These are phyloP conservation scores for Hydrozoanthus gracilis DNA, from an alignment of 92 coral and sea anemone genomes.

Conservation along the genomic window DNA sequence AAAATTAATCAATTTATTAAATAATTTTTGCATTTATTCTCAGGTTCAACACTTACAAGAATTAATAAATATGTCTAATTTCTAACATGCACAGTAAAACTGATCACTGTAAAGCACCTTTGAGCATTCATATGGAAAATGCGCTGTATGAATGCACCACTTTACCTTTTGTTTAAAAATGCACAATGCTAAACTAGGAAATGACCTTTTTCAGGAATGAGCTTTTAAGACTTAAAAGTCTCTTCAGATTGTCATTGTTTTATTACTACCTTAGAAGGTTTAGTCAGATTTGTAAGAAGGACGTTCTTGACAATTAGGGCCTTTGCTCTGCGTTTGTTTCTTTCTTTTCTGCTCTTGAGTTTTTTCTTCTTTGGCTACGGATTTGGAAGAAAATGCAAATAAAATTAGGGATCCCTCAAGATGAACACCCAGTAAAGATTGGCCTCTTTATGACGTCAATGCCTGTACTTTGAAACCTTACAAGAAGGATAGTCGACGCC, in stretches of 20 bases:
- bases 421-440: neutral
- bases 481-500: too few species aligned
- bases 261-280: slow-evolving; percentile 46
- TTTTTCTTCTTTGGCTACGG: slow-evolving; percentile 77
- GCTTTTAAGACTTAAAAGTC: neutral
- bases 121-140: too few species aligned
- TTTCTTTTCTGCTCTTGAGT: slow-evolving; percentile 85
- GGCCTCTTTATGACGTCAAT: too few species aligned
- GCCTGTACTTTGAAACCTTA: too few species aligned
- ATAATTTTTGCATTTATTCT: too few species aligned
- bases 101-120: too few species aligned
- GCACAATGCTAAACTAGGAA: neutral
- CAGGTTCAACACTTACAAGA: too few species aligned
- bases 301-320: slow-evolving; percentile 87
- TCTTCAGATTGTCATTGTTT: neutral
- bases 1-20: too few species aligned
- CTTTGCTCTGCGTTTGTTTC: slow-evolving; percentile 91
- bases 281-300: slow-evolving; percentile 71
- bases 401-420: neutral
- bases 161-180: neutral
- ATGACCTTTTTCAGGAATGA: neutral
- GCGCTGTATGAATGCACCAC: too few species aligned
- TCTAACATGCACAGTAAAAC: too few species aligned
- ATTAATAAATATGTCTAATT: too few species aligned
- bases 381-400: neutral